Percentiles rank a stretch among this genome's conserved stretches.
Evolutionary conservation across 2,797 vertebrate species (phyloP).

Genomic region (Morelia viridis): DNA sequence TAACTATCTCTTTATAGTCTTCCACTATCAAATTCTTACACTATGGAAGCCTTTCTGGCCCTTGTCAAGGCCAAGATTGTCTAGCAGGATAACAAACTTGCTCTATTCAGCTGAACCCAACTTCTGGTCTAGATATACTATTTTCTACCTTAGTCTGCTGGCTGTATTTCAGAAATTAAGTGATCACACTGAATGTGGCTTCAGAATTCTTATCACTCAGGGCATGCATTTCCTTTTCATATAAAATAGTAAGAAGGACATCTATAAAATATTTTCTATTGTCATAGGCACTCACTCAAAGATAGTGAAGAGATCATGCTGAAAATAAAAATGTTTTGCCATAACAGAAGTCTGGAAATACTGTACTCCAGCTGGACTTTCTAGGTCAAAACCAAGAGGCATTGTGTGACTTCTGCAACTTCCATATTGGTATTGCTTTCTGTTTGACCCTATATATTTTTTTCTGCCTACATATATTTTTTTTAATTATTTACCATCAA

Average conservation of each 20-base stretch:
- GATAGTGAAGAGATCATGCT: constrained; percentile 20
- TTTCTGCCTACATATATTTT: background rate
- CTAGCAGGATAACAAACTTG: constrained; percentile 62
- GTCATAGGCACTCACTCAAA: constrained; percentile 19
- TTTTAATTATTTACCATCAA: background rate
- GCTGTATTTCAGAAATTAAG: constrained; percentile 73
- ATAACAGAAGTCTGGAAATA: background rate
- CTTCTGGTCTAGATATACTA: constrained; percentile 60
- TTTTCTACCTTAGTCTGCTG: constrained; percentile 54
- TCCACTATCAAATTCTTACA: constrained; percentile 41
- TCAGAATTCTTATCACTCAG: constrained; percentile 51
- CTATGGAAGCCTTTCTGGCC: constrained; percentile 44
- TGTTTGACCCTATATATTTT: constrained; percentile 16
- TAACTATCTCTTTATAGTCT: constrained; percentile 61
- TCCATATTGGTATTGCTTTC: constrained; percentile 39
- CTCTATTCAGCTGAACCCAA: constrained; percentile 67
- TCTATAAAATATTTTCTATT: background rate
- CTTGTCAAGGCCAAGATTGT: constrained; percentile 39
- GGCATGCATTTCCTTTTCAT: constrained; percentile 10
- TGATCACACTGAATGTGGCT: constrained; percentile 71
- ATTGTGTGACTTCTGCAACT: constrained; percentile 25
- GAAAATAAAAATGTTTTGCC: constrained; percentile 1
- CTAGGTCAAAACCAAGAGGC: constrained; percentile 45
- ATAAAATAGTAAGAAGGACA: background rate
- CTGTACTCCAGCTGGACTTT: constrained; percentile 14